Conservation (phyloP, 2,888 invertebrate species). For the Teleogryllus oceanicus region DNA sequence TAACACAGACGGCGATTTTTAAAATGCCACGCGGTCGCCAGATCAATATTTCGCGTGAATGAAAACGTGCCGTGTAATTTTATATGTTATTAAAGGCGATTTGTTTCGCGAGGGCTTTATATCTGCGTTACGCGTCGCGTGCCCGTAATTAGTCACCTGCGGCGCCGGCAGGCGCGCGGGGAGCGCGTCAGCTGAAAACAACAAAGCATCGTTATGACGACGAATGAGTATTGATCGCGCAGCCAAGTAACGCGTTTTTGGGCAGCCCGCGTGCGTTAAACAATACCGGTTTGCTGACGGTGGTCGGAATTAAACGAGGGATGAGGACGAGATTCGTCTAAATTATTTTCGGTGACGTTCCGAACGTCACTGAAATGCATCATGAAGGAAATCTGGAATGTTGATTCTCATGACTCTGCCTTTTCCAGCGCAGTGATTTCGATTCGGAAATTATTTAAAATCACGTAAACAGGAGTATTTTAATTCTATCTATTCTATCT, state of each 20-base stretch:
- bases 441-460: too few relatives aligned
- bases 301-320: too few relatives aligned
- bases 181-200: not conserved
- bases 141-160: not conserved
- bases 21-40: not conserved
- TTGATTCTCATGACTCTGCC: too few relatives aligned
- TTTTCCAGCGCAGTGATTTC: too few relatives aligned
- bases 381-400: too few relatives aligned
- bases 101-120: not conserved
- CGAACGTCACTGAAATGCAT: too few relatives aligned
- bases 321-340: too few relatives aligned
- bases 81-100: constrained; percentile 7
- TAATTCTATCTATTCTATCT: too few relatives aligned
- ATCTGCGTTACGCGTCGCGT: not conserved
- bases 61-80: constrained; percentile 18
- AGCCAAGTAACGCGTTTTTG: not conserved
- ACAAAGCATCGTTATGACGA: not conserved
- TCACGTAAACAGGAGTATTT: too few relatives aligned
- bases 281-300: too few relatives aligned
- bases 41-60: not conserved
- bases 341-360: too few relatives aligned
- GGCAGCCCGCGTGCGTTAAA: not conserved
- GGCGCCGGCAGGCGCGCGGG: not conserved
- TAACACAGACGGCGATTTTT: too few relatives aligned
- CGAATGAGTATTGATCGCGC: constrained; percentile 6